These are phyloP conservation scores for Trachymyrmex septentrionalis DNA, from an alignment of 1,140 invertebrate genomes.

Conservation along the genomic window DNA sequence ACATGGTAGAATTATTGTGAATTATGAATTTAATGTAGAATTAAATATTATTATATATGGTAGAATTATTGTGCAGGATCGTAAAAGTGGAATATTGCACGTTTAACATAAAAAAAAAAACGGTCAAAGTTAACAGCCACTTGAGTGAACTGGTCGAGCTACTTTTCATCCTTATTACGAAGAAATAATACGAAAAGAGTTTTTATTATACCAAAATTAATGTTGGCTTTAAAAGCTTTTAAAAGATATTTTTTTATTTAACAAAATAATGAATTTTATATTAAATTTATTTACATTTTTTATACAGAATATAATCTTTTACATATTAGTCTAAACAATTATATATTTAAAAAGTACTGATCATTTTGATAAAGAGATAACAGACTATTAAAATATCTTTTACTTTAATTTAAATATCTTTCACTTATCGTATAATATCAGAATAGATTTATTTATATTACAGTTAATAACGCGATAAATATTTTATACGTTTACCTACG, in stretches of 20 bases:
- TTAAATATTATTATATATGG: not conserved
- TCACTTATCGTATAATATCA: not conserved
- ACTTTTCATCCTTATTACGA: not conserved
- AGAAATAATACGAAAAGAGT: slow-evolving; percentile 28
- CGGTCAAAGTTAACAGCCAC: slow-evolving; percentile 29
- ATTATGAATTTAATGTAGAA: slow-evolving; percentile 8
- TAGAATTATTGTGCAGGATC: slow-evolving; percentile 26
- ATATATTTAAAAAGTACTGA: not conserved
- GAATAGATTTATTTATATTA: not conserved
- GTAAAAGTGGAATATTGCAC: slow-evolving; percentile 13
- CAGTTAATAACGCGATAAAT: not conserved
- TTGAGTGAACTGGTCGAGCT: not conserved
- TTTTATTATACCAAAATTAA: slow-evolving; percentile 25
- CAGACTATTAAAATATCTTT: not conserved
- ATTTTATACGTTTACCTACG: not conserved
- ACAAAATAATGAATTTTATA: not conserved
- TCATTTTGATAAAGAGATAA: not conserved
- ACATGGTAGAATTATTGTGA: not conserved
- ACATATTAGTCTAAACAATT: not conserved
- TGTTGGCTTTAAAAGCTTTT: not conserved
- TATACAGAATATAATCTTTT: not conserved
- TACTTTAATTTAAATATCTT: not conserved
- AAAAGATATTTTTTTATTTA: not conserved
- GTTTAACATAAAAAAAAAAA: slow-evolving; percentile 34
- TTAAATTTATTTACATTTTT: not conserved